phyloP scores from a whole-genome alignment of 2,888 invertebrate genomes.

The Nysson spinosus region DNA sequence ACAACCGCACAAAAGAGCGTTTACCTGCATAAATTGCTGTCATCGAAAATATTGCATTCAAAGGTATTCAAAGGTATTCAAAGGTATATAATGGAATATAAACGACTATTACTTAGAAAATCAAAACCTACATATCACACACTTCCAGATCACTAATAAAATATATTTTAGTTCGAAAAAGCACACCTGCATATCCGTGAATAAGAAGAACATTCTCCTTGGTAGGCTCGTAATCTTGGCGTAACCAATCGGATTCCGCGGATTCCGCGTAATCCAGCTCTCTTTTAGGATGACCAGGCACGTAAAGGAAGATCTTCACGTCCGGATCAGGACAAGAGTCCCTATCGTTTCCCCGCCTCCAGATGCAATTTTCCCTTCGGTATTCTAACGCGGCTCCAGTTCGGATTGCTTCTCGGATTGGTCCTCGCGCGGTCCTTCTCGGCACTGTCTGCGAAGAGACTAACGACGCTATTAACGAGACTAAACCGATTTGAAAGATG shows the following conservation, averaged over 20 bases:
- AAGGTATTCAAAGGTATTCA: not conserved
- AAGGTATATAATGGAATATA: too few species aligned
- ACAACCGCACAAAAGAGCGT: too few species aligned
- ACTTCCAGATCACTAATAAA: not conserved
- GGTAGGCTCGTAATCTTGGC: slow-evolving; percentile 84
- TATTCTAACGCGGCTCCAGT: slow-evolving; percentile 79
- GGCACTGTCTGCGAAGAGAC: too few species aligned
- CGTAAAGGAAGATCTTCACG: slow-evolving; percentile 83
- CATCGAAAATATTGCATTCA: too few species aligned
- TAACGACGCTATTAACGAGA: not conserved
- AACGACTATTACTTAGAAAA: not conserved
- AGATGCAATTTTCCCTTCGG: slow-evolving; percentile 84
- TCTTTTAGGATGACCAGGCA: slow-evolving; percentile 79
- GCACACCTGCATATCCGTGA: slow-evolving; percentile 85
- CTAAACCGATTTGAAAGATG: too few species aligned
- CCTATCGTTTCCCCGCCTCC: slow-evolving; percentile 82
- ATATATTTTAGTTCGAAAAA: not conserved
- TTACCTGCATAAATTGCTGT: too few species aligned
- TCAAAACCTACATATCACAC: not conserved
- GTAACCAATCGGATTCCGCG: slow-evolving; percentile 84
- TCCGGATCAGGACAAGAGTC: slow-evolving; percentile 87
- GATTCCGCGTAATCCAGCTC: slow-evolving; percentile 56
- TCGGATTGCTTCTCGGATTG: slow-evolving; percentile 73
- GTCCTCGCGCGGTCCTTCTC: slow-evolving; percentile 55
- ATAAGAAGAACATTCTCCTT: slow-evolving; percentile 85